Evolutionary conservation across 2,113 vertebrate species (phyloP).

Genomic region (Dipodomys spectabilis): DNA sequence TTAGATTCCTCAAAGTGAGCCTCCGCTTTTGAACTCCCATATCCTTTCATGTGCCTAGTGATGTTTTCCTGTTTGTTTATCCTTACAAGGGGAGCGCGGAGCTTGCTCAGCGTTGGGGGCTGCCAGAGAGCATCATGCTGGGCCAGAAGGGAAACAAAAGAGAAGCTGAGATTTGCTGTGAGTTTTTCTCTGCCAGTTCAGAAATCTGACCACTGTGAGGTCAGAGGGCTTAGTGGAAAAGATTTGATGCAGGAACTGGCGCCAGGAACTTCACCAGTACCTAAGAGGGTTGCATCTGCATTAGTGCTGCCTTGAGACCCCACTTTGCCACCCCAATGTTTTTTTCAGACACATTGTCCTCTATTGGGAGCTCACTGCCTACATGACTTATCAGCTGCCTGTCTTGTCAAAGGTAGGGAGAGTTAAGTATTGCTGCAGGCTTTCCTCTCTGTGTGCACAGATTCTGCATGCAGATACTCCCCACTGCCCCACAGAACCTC

Average conservation of each 20-base stretch:
- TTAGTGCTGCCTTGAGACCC: not conserved
- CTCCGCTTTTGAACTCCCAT: constrained; percentile 57
- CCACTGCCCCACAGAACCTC: not conserved
- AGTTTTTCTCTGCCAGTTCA: not conserved
- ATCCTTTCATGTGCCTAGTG: constrained; percentile 55
- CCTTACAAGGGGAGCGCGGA: constrained; percentile 4
- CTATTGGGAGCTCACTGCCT: not conserved
- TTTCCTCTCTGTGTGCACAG: not conserved
- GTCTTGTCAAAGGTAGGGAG: not conserved
- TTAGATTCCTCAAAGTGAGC: constrained; percentile 51
- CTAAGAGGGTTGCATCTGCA: not conserved
- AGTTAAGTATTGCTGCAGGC: not conserved
- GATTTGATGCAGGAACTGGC: not conserved
- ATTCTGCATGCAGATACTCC: not conserved
- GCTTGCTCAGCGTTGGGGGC: not conserved
- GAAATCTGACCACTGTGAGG: not conserved
- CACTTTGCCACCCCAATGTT: not conserved
- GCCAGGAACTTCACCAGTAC: not conserved
- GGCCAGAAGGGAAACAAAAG: not conserved
- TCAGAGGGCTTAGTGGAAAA: not conserved
- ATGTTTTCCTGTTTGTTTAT: constrained; percentile 47
- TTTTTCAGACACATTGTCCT: not conserved
- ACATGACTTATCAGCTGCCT: not conserved
- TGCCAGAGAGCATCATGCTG: not conserved
- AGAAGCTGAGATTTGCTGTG: not conserved